These are phyloP conservation scores for Phylloscopus trochilus DNA, from an alignment of 2,113 vertebrate species.

Conservation along the genomic window DNA sequence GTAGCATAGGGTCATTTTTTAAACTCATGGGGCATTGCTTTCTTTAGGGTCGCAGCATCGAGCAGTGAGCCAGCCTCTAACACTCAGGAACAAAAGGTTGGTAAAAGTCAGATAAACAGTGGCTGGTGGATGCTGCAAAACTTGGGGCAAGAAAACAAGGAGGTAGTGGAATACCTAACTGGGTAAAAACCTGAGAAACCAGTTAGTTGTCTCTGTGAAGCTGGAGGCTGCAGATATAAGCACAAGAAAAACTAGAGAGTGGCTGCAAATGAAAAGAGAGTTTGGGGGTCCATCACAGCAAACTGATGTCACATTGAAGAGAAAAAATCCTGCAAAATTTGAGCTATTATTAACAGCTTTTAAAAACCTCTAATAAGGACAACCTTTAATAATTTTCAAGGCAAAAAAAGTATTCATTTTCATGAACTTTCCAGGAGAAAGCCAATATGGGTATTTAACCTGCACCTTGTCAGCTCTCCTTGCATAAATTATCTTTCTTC, in stretches of 20 bases:
- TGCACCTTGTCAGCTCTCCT: background rate
- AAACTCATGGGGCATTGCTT: background rate
- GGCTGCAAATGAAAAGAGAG: background rate
- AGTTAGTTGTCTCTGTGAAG: background rate
- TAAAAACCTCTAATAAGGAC: background rate
- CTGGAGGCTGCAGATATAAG: background rate
- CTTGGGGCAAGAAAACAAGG: background rate
- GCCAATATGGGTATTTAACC: background rate
- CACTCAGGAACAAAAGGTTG: background rate
- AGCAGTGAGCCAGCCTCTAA: background rate
- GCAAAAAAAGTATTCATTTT: background rate
- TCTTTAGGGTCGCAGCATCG: background rate
- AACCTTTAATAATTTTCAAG: background rate
- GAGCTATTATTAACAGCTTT: background rate
- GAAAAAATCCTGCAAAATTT: background rate
- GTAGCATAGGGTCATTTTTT: background rate
- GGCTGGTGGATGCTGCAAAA: background rate
- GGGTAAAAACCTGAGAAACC: background rate
- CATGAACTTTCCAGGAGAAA: background rate
- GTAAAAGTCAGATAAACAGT: background rate
- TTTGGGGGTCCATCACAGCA: background rate
- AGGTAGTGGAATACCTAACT: background rate
- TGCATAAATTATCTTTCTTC: conserved; percentile 9
- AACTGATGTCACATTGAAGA: background rate
- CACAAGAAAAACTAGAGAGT: background rate